phyloP scores from a whole-genome alignment of 2,113 vertebrate species.

The Psittacula cyanocephala region DNA sequence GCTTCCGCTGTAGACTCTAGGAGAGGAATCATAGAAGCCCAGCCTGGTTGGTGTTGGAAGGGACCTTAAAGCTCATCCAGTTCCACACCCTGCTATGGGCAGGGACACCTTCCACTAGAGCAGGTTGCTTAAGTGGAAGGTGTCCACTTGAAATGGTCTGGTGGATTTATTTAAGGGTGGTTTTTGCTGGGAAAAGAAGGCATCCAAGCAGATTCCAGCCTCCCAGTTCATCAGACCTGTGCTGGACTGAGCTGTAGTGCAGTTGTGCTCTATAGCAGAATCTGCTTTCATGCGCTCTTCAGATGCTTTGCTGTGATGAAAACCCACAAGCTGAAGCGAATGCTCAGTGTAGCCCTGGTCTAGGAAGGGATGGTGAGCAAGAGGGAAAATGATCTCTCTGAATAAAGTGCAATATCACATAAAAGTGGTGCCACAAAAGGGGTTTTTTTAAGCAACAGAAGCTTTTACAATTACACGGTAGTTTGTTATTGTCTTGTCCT shows the following conservation, averaged over 20 bases:
- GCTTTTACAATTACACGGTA: not conserved
- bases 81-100: not conserved
- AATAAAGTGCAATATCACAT: not conserved
- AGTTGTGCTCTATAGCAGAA: accelerated
- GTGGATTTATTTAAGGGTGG: not conserved
- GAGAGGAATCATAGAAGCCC: not conserved
- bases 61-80: not conserved
- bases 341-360: not conserved
- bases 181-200: not conserved
- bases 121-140: not conserved
- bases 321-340: not conserved
- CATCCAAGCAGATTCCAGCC: not conserved
- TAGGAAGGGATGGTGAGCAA: not conserved
- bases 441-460: not conserved
- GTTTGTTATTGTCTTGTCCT: not conserved
- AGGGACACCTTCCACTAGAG: not conserved
- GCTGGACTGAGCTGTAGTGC: not conserved
- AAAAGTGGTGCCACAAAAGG: not conserved
- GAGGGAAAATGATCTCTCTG: not conserved
- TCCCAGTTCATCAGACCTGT: not conserved
- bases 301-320: not conserved
- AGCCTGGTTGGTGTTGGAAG: not conserved
- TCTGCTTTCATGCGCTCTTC: not conserved
- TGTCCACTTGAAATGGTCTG: not conserved
- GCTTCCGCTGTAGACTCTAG: not conserved